Conservation (phyloP, 2,113 vertebrate genomes). For the Brachionichthys hirsutus region DNA sequence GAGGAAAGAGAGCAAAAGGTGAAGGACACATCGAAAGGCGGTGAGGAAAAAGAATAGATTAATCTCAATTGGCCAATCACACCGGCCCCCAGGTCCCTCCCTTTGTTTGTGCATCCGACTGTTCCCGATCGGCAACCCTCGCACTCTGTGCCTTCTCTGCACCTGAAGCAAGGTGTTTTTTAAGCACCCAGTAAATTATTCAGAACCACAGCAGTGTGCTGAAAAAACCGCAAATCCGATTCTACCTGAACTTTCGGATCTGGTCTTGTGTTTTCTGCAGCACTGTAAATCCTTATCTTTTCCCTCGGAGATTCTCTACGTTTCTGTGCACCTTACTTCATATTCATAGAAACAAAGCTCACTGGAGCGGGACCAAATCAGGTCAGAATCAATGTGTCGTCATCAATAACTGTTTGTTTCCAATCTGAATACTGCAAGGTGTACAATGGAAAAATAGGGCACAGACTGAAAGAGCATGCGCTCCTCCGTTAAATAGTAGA, state of each 20-base stretch:
- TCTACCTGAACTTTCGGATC: constrained; percentile 53
- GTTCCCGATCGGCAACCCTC: constrained; percentile 31
- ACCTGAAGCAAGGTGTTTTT: constrained; percentile 63
- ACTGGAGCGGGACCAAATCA: constrained; percentile 5
- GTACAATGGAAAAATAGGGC: constrained; percentile 50
- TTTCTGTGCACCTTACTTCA: not conserved
- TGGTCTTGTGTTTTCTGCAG: not conserved
- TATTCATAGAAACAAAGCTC: constrained; percentile 1
- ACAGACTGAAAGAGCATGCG: constrained; percentile 27
- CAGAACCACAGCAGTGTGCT: constrained; percentile 39
- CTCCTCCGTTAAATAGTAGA: constrained; percentile 49
- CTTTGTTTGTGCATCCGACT: constrained; percentile 10
- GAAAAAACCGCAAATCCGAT: constrained; percentile 53
- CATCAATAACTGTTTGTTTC: constrained; percentile 30
- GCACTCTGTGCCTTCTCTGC: constrained; percentile 25
- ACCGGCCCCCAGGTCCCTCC: not conserved
- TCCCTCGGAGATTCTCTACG: not conserved
- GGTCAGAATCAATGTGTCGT: constrained; percentile 22
- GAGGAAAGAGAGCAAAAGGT: not conserved
- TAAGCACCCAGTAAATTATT: constrained; percentile 62
- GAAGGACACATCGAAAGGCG: not conserved
- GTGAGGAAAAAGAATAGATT: constrained; percentile 12
- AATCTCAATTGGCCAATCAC: constrained; percentile 42
- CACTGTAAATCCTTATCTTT: not conserved
- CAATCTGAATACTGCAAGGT: constrained; percentile 36